Evolutionary conservation across 2,113 vertebrate species (phyloP).

Genomic region (Saguinus imperator): DNA sequence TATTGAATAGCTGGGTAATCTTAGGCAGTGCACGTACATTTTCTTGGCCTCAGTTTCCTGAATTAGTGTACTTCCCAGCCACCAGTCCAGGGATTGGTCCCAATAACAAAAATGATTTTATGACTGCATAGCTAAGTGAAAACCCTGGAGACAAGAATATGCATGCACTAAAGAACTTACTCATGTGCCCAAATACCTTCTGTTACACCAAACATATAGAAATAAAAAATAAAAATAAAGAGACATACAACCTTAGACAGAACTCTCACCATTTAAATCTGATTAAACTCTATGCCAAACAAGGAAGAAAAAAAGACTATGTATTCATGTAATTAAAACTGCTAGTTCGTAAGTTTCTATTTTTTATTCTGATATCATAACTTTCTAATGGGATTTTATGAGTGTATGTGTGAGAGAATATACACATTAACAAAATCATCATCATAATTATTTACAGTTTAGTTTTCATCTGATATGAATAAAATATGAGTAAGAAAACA

Average conservation of each 20-base stretch:
- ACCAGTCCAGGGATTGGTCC: neutral
- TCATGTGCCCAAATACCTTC: too few species aligned
- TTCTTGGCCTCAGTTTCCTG: neutral
- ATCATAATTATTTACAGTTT: neutral
- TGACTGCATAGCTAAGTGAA: neutral
- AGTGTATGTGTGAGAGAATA: neutral
- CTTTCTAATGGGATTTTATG: neutral
- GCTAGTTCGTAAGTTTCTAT: neutral
- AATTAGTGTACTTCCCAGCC: neutral
- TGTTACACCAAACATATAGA: too few species aligned
- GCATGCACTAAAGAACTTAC: too few species aligned
- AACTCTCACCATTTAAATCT: slow-evolving; percentile 80
- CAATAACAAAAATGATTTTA: neutral
- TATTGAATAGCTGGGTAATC: neutral
- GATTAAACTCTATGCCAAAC: slow-evolving; percentile 85
- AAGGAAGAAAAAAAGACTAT: slow-evolving; percentile 68
- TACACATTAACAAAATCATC: neutral
- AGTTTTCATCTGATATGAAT: neutral
- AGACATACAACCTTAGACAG: slow-evolving; percentile 78
- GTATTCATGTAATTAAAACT: neutral
- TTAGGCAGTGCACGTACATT: rapidly evolving
- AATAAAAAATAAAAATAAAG: slow-evolving; percentile 59
- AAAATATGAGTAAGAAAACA: neutral
- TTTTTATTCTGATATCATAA: neutral
- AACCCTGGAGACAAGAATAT: neutral